Evolutionary conservation across 2,797 vertebrate genomes (phyloP), one percentile per base, ranked within the genome.

Genomic region (Telmatherina bonti): DNA sequence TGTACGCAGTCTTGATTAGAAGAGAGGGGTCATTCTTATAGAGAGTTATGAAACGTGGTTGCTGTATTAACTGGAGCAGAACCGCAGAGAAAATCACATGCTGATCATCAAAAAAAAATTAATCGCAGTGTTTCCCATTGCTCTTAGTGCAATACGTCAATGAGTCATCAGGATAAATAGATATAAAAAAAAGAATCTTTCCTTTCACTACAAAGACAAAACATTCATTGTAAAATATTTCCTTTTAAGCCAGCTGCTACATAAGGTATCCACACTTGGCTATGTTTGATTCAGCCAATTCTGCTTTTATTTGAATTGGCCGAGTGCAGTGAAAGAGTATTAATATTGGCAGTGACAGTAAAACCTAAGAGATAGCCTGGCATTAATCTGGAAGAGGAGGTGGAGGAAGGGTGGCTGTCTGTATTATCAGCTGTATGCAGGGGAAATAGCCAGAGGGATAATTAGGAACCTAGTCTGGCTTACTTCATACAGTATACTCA

Each of bases 231-330:
- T 31, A 59, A 13, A 45, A 4, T 60, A 24, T 70, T 74, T 77
- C 54, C 69, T 66, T 79, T 63, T 47, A 70, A 77, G 59, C 73
- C 55, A 81, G 59, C 70, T 67, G 49, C 51, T 76, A 52, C 29
- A 38, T 70, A 55, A 82, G 79, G 61, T 72, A 59, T 72, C 59
- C 79, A 35, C 36, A 57, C 71, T 85, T 55, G 77, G 70, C 70
- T 74, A 36, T 78, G 80, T 84, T 89, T 87, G 67, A 73, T 74
- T 91, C 83, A 85, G 83, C 82, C 45, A 63, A 27, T 70, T 56
- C 52, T 54, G 55, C 80, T 87, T 84, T 87, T 85, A 67, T 86
- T 86, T 86, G 72, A 81, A 81, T 83, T 85, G 88, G 81, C 78
- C 67, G 57, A 71, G 58, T 76, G 65, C 62, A 81, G 62, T 74